phyloP scores from a whole-genome alignment of 1,140 invertebrate genomes.

The Drosophila sproati region DNA sequence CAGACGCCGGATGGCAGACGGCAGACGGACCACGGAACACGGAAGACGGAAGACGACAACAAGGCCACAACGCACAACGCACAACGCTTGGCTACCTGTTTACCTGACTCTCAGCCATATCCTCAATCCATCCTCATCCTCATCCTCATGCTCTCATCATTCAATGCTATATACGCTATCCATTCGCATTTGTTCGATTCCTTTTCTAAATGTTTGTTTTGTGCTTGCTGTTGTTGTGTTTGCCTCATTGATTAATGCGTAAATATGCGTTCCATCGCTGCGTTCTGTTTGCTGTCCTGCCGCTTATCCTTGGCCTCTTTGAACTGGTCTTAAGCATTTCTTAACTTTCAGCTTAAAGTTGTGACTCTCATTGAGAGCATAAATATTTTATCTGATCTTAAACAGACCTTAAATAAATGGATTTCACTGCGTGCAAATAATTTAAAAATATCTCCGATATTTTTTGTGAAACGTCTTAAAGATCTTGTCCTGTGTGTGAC shows the following conservation, averaged over 20 bases:
- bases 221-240: constrained; percentile 40
- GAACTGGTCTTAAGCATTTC: constrained; percentile 13
- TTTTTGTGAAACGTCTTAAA: too few relatives aligned
- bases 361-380: not conserved
- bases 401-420: constrained; percentile 18
- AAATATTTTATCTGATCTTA: not conserved
- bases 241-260: constrained; percentile 77
- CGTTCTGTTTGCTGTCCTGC: constrained; percentile 55
- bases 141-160: constrained; percentile 1
- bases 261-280: constrained; percentile 67
- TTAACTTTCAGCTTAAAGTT: not conserved
- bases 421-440: not conserved
- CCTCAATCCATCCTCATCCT: not conserved
- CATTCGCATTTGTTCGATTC: constrained; percentile 44
- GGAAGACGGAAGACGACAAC: constrained; percentile 7
- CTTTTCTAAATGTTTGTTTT: constrained; percentile 30
- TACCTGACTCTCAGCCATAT: constrained; percentile 1
- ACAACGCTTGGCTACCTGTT: constrained; percentile 41
- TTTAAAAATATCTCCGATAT: too few relatives aligned
- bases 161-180: constrained; percentile 16
- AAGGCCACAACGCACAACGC: constrained; percentile 7
- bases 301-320: constrained; percentile 32
- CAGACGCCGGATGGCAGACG: not conserved
- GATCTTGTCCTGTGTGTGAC: too few relatives aligned
- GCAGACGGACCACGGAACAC: not conserved